These are phyloP conservation scores for Achroia grisella DNA, from an alignment of 1,140 invertebrate genomes.

Conservation along the genomic window DNA sequence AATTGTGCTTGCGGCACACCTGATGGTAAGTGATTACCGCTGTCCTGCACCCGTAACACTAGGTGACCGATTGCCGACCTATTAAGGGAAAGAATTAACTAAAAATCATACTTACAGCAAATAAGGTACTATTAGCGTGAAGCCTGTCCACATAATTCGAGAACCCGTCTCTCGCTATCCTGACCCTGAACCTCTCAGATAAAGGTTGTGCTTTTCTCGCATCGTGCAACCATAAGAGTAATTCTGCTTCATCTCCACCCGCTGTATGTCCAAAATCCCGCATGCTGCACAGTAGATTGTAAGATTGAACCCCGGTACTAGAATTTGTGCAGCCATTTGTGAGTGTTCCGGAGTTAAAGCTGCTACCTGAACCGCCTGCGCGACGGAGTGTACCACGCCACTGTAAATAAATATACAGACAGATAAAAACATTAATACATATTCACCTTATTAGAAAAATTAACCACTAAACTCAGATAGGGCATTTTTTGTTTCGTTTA, in stretches of 20 bases:
- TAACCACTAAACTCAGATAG: too few species aligned
- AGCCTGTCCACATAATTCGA: constrained; percentile 91
- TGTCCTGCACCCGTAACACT: too few species aligned
- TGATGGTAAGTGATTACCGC: too few species aligned
- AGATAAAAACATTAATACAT: too few species aligned
- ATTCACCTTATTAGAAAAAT: too few species aligned
- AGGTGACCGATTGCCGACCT: too few species aligned
- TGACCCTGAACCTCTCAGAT: constrained; percentile 91
- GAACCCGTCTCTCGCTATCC: constrained; percentile 91
- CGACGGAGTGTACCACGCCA: constrained; percentile 81
- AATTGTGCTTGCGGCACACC: too few species aligned
- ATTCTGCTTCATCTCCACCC: constrained; percentile 90
- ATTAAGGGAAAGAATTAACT: too few species aligned
- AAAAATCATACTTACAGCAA: constrained; percentile 83
- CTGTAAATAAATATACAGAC: constrained; percentile 49
- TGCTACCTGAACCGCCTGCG: constrained; percentile 58
- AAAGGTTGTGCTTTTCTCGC: constrained; percentile 80
- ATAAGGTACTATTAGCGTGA: constrained; percentile 91
- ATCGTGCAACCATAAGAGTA: constrained; percentile 91
- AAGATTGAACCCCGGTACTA: constrained; percentile 72
- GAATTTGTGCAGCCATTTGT: constrained; percentile 28
- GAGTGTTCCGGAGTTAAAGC: constrained; percentile 54
- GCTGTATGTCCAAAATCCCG: constrained; percentile 89
- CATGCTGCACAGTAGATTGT: constrained; percentile 92
- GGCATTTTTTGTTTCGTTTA: too few species aligned